Evolutionary conservation across 2,888 invertebrate genomes (phyloP), one percentile per base, ranked within the genome.

Genomic region (Callosobruchus maculatus): DNA sequence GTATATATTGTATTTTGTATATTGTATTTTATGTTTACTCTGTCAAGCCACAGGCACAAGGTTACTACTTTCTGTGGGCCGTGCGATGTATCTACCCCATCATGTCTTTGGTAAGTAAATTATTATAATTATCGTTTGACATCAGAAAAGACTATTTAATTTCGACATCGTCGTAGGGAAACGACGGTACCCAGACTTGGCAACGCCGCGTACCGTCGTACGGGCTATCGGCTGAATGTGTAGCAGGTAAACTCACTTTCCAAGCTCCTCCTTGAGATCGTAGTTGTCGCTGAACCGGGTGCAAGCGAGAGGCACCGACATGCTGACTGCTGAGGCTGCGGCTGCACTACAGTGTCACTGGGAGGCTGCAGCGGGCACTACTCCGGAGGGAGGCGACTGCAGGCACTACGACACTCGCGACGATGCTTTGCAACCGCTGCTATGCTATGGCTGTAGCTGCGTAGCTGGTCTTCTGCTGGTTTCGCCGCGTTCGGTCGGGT

Each of bases 261-360:
- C 99, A 87, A 99, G 92, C 91, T 99, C 99, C 91, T 99, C 99
- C 90, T 99, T 99, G 84, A 99, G 93, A 87, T 99, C 99, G 90
- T 99, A 99, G 90, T 98, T 98, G 90, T 99, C 99, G 89, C 97
- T 98, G 91, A 99, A 99, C 88, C 98, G 95, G 88, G 97, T 98
- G 90, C 96, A 95, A 89, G 95, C 93, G 88, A 93, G 92, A 88
- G 94, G 94, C 88, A 94, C 94, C 90, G 95, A 93, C 95, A 96
- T 95, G 89, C 89, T 84, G 83, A 81, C 83, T 80, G 81, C 82
- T 81, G 81, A 81, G 80, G 81, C n/a, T n/a, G n/a, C 21, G 67
- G n/a, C 67, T 2, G 26, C 26, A 26, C 26, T 26, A 26, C 26
- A 26, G 26, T 18, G 49, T 49, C 49, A 49, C 49, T 49, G 49